Evolutionary conservation across 1,140 invertebrate species (phyloP).

Genomic region (Habropoda laboriosa): DNA sequence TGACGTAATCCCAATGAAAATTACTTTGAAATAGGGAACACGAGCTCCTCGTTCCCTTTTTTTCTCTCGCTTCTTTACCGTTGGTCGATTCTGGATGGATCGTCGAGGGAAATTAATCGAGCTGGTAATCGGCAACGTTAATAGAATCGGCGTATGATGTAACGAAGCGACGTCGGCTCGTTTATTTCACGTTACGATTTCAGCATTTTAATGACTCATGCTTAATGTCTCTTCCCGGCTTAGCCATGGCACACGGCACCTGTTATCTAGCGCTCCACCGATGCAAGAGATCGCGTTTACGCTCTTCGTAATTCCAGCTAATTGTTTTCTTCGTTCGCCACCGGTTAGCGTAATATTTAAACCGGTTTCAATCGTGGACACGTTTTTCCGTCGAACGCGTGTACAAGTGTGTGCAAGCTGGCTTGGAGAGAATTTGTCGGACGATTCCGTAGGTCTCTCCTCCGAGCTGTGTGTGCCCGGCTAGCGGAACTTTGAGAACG

Average conservation of each 20-base stretch:
- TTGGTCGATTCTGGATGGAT: slow-evolving; percentile 1
- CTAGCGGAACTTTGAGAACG: too few relatives aligned
- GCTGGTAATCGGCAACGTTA: slow-evolving; percentile 28
- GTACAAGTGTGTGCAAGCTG: too few relatives aligned
- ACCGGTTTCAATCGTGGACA: too few relatives aligned
- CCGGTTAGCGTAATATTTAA: not conserved
- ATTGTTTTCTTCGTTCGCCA: not conserved
- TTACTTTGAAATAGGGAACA: not conserved
- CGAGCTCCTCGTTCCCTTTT: not conserved
- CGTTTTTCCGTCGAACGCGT: too few relatives aligned
- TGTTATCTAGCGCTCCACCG: slow-evolving; percentile 1
- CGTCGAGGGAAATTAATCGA: slow-evolving; percentile 25
- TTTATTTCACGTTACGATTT: slow-evolving; percentile 33
- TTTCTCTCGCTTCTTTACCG: too few relatives aligned
- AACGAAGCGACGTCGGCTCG: slow-evolving; percentile 20
- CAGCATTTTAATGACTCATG: slow-evolving; percentile 12
- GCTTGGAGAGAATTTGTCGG: too few relatives aligned
- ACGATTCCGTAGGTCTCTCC: not conserved
- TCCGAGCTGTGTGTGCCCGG: too few relatives aligned
- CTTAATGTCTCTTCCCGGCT: too few relatives aligned
- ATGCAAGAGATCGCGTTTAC: not conserved
- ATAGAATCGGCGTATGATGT: slow-evolving; percentile 32
- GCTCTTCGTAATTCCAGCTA: not conserved
- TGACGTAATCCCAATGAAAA: slow-evolving; percentile 20
- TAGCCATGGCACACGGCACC: not conserved